Evolutionary conservation across 2,797 vertebrate species (phyloP), one percentile per base, ranked within the genome.

Genomic region (Danio albolineatus): DNA sequence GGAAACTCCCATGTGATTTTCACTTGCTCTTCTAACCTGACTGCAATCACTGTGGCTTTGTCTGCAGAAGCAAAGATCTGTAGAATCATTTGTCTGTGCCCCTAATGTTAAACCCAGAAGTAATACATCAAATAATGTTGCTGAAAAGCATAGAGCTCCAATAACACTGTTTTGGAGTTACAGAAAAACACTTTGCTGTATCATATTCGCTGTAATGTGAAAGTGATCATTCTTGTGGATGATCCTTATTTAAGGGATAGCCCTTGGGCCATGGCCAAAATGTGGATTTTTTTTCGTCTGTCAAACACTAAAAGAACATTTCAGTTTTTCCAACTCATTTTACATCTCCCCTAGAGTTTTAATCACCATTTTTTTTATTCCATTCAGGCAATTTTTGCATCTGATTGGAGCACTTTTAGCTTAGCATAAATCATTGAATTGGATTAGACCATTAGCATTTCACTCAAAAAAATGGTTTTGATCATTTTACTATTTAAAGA

Each of bases 31-130:
- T 76, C 76, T 73, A 78, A 56, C 57, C 78, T 78, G 65, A 65
- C 57, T 81, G 46, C 78, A 61, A 83, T 83, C 81, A 75, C 73
- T 78, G 72, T 66, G 70, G 67, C 80, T 70, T 78, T 61, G 69
- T 77, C 62, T 83, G 74, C 53, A 8, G 51, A 75, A 19, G 51
- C 38, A 71, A 74, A 76, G 38, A 61, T 73, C 46, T 57, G 73
- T 60, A 28, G 46, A 71, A 71, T 82, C 73, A 8, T 59, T 78
- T 82, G 66, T 73, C 69, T 79, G 14, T 49, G 39, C 61, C 81
- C 54, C 49, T 73, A 73, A 73, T 73, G 65, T 28, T 72, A 53
- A 71, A 28, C 66, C 67, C 51, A 65, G n/a, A 69, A 36, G 61
- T 77, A 61, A 66, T 43, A 73, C 38, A 80, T 54, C 59, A 81